Percentiles rank a stretch among this genome's conserved stretches.
These are phyloP conservation scores for Morpho achilles DNA, from an alignment of 2,888 invertebrate species.

Conservation along the genomic window DNA sequence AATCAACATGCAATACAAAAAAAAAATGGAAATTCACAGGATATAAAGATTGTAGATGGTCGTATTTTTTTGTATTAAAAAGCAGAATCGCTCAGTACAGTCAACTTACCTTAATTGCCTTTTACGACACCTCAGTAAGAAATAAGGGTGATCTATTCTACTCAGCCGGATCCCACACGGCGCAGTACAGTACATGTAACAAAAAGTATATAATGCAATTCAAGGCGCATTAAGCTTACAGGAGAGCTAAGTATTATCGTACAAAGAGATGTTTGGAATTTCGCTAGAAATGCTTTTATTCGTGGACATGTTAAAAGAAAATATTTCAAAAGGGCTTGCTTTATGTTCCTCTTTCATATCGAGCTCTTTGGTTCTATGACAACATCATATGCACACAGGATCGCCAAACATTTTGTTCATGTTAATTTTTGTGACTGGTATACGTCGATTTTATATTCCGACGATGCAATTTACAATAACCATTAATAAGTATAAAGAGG, in stretches of 20 bases:
- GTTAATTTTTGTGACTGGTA: conserved; percentile 29
- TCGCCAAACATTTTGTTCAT: conserved; percentile 39
- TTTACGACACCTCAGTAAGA: too few relatives aligned
- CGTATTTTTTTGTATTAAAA: too few relatives aligned
- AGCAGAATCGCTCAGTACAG: too few relatives aligned
- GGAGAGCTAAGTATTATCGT: conserved; percentile 16
- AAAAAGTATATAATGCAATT: conserved; percentile 21
- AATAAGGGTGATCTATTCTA: too few relatives aligned
- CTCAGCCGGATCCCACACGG: too few relatives aligned
- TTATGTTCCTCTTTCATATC: conserved; percentile 51
- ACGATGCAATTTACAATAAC: background rate
- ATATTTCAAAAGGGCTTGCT: conserved; percentile 48
- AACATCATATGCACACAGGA: conserved; percentile 43
- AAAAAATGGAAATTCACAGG: too few relatives aligned
- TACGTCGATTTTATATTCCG: background rate
- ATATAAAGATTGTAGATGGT: too few relatives aligned
- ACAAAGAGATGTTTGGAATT: conserved; percentile 31
- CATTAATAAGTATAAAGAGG: too few relatives aligned
- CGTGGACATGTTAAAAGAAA: conserved; percentile 46
- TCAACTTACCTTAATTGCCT: too few relatives aligned
- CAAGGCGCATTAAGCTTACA: conserved; percentile 2
- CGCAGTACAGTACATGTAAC: too few relatives aligned
- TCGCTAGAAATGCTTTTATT: conserved; percentile 37
- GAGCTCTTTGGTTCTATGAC: conserved; percentile 45
- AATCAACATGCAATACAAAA: too few relatives aligned